Evolutionary conservation across 64 coral and sea anemone genomes (phyloP), one percentile per base, ranked within the genome.

Genomic region (Actinia equina): DNA sequence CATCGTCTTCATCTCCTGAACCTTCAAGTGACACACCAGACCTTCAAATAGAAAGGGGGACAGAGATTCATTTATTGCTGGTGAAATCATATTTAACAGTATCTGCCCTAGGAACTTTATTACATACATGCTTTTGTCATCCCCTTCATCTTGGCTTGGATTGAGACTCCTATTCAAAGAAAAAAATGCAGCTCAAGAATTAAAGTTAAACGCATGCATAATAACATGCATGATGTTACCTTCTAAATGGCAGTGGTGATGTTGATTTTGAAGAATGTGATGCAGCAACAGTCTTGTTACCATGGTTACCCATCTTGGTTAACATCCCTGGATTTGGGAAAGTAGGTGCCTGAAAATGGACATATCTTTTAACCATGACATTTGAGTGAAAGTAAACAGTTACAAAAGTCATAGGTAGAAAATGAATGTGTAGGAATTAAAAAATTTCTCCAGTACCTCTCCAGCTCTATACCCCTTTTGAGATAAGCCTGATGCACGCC

Each of bases 1-100:
- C 77, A 22, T 87, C 78, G 0, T 92, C 90, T 20, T 92, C 90
- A 92, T 92, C 90, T 87, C 84, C 84, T 55, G 90, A 92, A 2
- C 49, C 90, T 22, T 92, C 85, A 25, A 84, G 89, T 44, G 89
- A 91, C 70, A 86, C 53, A 79, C 83, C 83, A 44, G 83, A 16
- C 70, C 89, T 91, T n/a, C n/a, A 46, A 42, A 41, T 3, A 54
- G 52, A 86, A 57, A 57, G 55, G 15, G 13, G 15, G 62, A 25
- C n/a, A 5, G 7, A 25, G n/a, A 5, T n/a, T 6, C 19, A 65
- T n/a, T 23, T n/a, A n/a, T 65, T 7, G n/a, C 20, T 4, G n/a
- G n/a, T 65, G 22, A 0, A 65, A 23, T 5, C n/a, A 23, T 7
- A 20, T 65, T 65, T 20, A 23, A 25, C 46, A 49, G 7, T 22